These are phyloP conservation scores for Pterocles gutturalis DNA, from an alignment of 2,113 vertebrate genomes.

Conservation along the genomic window DNA sequence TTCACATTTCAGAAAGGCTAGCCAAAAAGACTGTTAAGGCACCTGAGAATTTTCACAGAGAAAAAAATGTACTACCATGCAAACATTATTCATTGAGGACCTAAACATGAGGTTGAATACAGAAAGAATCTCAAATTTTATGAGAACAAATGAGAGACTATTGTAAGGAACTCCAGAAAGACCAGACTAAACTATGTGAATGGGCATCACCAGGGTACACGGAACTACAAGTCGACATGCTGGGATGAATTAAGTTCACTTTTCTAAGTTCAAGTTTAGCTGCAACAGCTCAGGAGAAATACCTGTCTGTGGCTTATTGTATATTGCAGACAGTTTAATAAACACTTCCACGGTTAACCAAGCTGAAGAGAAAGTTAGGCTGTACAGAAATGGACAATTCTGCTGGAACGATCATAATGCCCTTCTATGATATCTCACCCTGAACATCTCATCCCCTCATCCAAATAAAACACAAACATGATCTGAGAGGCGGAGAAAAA, in stretches of 20 bases:
- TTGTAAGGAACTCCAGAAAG: not conserved
- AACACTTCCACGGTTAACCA: not conserved
- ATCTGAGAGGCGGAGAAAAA: not conserved
- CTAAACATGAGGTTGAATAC: not conserved
- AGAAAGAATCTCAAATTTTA: not conserved
- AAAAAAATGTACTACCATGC: not conserved
- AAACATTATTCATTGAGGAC: not conserved
- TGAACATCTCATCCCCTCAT: not conserved
- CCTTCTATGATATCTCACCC: fast-evolving
- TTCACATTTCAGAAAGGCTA: not conserved
- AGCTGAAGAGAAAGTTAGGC: not conserved
- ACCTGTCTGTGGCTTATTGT: not conserved
- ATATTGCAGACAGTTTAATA: not conserved
- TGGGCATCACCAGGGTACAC: not conserved
- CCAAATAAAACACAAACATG: not conserved
- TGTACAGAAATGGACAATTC: not conserved
- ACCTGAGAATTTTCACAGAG: not conserved
- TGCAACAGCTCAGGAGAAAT: not conserved
- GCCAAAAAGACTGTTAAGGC: not conserved
- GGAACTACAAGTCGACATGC: not conserved
- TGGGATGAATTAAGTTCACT: not conserved
- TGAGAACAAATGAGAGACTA: not conserved
- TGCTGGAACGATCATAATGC: not conserved
- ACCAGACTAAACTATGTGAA: not conserved
- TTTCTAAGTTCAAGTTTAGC: not conserved